Evolutionary conservation across 2,888 invertebrate genomes (phyloP).

Genomic region (Apocheima hispidaria): DNA sequence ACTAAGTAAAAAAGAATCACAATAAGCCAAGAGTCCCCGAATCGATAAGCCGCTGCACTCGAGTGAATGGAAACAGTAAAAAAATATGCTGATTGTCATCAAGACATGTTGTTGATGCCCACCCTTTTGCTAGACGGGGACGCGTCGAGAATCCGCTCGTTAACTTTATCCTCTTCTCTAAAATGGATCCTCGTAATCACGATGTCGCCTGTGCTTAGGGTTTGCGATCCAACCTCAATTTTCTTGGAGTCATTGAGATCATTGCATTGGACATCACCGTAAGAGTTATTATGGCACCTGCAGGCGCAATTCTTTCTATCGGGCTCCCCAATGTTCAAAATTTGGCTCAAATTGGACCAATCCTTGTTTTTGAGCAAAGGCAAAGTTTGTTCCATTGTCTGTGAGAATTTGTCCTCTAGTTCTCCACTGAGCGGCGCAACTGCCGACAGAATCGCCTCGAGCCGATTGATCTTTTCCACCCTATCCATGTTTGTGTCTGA

Average conservation of each 20-base stretch:
- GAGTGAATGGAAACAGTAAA: conserved; percentile 67
- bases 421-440: conserved; percentile 90
- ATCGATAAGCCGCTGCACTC: conserved; percentile 77
- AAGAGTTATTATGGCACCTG: conserved; percentile 83
- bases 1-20: conserved; percentile 74
- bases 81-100: conserved; percentile 66
- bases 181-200: conserved; percentile 94
- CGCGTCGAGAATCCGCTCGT: conserved; percentile 80
- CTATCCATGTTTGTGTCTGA: conserved; percentile 94
- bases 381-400: conserved; percentile 83
- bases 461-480: conserved; percentile 93
- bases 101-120: conserved; percentile 79
- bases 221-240: conserved; percentile 90
- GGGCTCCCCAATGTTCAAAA: conserved; percentile 77
- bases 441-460: conserved; percentile 94
- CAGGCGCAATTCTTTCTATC: conserved; percentile 83
- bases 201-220: conserved; percentile 96
- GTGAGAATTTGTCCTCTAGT: conserved; percentile 81
- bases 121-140: conserved; percentile 74
- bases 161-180: conserved; percentile 80
- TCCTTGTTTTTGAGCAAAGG: conserved; percentile 84
- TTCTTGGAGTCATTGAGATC: conserved; percentile 80
- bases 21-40: conserved; percentile 65
- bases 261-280: conserved; percentile 74
- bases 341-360: conserved; percentile 83